Conservation (phyloP, 1,140 invertebrate species). For the Metaphire vulgaris region DNA sequence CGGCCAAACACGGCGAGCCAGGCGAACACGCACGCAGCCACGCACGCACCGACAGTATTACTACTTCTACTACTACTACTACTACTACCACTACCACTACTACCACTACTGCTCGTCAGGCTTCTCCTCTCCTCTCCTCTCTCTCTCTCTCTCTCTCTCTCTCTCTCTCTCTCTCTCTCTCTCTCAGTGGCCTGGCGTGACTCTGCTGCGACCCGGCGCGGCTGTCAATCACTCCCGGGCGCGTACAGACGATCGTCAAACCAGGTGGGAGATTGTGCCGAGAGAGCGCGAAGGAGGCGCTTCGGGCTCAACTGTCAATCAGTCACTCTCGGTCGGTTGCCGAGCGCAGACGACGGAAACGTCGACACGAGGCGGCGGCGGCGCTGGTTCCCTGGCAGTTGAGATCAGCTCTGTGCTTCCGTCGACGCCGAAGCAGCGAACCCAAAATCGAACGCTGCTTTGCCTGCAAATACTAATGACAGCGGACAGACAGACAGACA, state of each 20-base stretch:
- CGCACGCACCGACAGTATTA: not conserved
- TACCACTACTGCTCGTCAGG: too few species aligned
- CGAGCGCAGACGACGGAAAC: not conserved
- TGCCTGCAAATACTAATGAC: not conserved
- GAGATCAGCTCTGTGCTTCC: not conserved
- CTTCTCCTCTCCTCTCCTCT: too few species aligned
- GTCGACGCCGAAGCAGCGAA: too few species aligned
- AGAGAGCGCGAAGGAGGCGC: not conserved
- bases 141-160: not conserved
- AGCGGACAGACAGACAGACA: not conserved
- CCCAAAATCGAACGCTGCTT: not conserved
- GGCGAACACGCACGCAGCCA: not conserved
- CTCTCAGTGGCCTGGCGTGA: too few species aligned
- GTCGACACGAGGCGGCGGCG: not conserved
- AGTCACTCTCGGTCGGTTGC: not conserved
- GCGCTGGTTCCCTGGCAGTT: too few species aligned
- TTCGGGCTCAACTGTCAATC: not conserved
- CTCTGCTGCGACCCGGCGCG: not conserved
- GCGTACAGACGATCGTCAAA: not conserved
- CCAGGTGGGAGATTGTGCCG: not conserved
- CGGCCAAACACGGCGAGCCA: too few species aligned
- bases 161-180: too few species aligned
- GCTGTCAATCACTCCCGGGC: not conserved
- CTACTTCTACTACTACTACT: too few species aligned
- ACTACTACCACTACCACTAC: too few species aligned